Percentiles rank a stretch among this genome's conserved stretches.
phyloP scores from a whole-genome alignment of 2,113 vertebrate genomes.

The Trochalopteron elliotii region DNA sequence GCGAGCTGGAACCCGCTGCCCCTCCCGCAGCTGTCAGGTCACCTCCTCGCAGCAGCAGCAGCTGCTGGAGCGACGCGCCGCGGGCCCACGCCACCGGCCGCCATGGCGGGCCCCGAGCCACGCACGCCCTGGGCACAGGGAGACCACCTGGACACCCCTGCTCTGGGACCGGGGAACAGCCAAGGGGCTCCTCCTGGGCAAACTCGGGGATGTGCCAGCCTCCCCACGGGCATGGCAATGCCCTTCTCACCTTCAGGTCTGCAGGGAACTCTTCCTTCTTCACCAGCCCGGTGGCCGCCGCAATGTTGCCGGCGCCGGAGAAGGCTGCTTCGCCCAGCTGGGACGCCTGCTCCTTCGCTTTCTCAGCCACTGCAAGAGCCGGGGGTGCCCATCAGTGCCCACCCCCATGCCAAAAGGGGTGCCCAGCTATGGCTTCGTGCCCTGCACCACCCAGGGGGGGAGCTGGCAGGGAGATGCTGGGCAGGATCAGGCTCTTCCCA shows the following conservation, averaged over 20 bases:
- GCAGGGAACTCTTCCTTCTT: constrained; percentile 96
- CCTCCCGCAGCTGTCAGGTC: constrained; percentile 41
- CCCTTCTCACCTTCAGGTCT: constrained; percentile 86
- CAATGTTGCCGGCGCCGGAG: constrained; percentile 89
- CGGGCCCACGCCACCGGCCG: background rate
- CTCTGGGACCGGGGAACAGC: fast-evolving
- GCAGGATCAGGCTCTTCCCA: background rate
- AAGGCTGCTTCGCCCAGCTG: constrained; percentile 88
- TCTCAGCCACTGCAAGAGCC: constrained; percentile 89
- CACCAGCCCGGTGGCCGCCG: constrained; percentile 90
- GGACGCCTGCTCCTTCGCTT: constrained; percentile 90
- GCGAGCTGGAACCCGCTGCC: constrained; percentile 2
- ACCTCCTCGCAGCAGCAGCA: background rate
- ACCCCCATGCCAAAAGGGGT: fast-evolving
- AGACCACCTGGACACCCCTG: background rate
- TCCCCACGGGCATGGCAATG: fast-evolving
- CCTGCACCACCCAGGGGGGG: background rate
- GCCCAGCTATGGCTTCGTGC: fast-evolving
- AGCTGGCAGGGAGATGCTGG: background rate
- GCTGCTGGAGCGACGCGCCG: background rate
- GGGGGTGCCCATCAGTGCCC: background rate
- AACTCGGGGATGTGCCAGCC: background rate
- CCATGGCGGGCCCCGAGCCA: background rate
- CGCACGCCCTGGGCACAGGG: background rate
- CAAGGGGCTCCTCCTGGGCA: background rate